Percentiles rank a stretch among this genome's conserved stretches.
phyloP scores from a whole-genome alignment of 2,888 invertebrate genomes.

The Trissonchulus sp. region DNA sequence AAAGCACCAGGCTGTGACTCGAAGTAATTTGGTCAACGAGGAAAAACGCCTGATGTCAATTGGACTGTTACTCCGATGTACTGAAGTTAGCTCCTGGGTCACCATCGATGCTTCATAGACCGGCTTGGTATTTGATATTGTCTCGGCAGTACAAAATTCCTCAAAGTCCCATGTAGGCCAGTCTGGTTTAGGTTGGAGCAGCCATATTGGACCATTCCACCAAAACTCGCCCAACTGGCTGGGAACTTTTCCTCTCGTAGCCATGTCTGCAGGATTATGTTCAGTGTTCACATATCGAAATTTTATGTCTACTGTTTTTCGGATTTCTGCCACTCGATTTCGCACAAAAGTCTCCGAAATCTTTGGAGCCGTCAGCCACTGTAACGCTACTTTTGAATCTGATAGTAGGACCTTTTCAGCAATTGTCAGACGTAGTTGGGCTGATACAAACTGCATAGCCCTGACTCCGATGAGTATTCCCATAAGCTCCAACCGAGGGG shows the following conservation, averaged over 20 bases:
- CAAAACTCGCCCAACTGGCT: conserved; percentile 26
- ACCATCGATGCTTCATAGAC: no score
- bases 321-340: conserved; percentile 41
- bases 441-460: conserved; percentile 32
- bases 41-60: no score
- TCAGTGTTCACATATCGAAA: conserved; percentile 41
- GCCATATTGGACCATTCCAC: neutral
- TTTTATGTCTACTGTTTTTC: conserved; percentile 27
- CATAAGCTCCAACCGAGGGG: conserved; percentile 36
- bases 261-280: conserved; percentile 45
- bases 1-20: no score
- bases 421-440: conserved; percentile 37
- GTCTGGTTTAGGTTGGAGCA: conserved; percentile 1
- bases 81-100: no score
- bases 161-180: no score
- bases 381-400: conserved; percentile 37
- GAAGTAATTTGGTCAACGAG: no score
- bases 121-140: no score
- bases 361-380: conserved; percentile 36
- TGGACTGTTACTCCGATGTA: no score
- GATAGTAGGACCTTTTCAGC: conserved; percentile 33
- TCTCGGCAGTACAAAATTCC: no score
- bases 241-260: conserved; percentile 37
- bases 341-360: conserved; percentile 35
- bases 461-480: conserved; percentile 28